These are phyloP conservation scores for Melanchra persicariae DNA, from an alignment of 2,888 invertebrate genomes.

Conservation along the genomic window DNA sequence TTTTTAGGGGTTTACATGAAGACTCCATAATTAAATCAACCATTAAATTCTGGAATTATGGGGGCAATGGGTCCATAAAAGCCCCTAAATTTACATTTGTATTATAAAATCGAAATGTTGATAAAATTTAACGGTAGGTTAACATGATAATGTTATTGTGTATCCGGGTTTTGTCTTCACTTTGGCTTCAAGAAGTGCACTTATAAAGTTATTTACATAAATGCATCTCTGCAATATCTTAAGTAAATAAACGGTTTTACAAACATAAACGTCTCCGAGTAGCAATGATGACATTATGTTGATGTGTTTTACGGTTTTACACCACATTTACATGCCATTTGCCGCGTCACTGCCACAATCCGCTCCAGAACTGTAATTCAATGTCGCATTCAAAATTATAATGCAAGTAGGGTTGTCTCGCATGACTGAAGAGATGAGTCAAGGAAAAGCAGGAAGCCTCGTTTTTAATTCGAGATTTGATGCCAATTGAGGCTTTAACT, in stretches of 20 bases:
- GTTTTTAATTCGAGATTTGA: too few relatives aligned
- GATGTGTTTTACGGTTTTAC: constrained; percentile 19
- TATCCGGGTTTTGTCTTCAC: neutral
- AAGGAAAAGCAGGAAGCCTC: too few relatives aligned
- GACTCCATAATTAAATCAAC: constrained; percentile 1
- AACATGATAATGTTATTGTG: too few relatives aligned
- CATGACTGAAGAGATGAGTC: neutral
- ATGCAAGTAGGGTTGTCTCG: too few relatives aligned
- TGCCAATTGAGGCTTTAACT: too few relatives aligned
- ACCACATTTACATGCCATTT: constrained; percentile 47
- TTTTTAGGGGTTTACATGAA: constrained; percentile 12
- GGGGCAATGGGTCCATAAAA: neutral
- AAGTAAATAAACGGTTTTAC: neutral
- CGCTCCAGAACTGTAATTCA: constrained; percentile 29
- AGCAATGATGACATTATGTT: constrained; percentile 26
- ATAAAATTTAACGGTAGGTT: too few relatives aligned
- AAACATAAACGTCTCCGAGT: neutral
- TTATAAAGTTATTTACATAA: neutral
- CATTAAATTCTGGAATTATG: neutral
- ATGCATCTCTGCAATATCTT: neutral
- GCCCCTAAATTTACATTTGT: too few relatives aligned
- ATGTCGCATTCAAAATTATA: constrained; percentile 41
- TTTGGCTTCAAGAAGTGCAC: neutral
- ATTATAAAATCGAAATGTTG: too few relatives aligned
- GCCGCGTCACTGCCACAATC: constrained; percentile 35